These are phyloP conservation scores for Percina caprodes DNA, from an alignment of 2,113 vertebrate species.

Conservation along the genomic window DNA sequence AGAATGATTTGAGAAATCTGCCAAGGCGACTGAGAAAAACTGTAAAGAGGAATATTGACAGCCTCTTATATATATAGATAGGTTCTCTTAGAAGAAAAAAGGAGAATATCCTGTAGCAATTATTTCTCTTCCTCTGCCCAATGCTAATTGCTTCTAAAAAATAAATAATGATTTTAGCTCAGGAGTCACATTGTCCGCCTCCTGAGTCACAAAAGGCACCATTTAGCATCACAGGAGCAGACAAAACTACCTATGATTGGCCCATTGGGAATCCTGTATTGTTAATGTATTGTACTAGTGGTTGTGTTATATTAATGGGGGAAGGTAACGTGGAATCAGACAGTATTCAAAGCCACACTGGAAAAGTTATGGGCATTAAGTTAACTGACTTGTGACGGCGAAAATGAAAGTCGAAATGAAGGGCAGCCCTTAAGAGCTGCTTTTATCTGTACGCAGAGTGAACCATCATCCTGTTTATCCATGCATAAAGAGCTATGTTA, in stretches of 20 bases:
- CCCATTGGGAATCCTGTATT: constrained; percentile 37
- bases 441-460: constrained; percentile 84
- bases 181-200: constrained; percentile 45
- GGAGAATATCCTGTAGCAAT: constrained; percentile 9
- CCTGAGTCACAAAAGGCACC: constrained; percentile 34
- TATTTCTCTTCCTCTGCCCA: constrained; percentile 14
- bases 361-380: constrained; percentile 42
- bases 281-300: constrained; percentile 29
- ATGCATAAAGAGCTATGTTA: constrained; percentile 86
- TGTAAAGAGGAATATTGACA: too few species aligned
- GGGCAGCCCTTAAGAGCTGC: constrained; percentile 50
- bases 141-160: constrained; percentile 33
- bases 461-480: constrained; percentile 81
- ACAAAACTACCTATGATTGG: constrained; percentile 31
- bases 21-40: too few species aligned
- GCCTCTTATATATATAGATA: too few species aligned
- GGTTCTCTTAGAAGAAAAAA: constrained; percentile 10
- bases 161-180: constrained; percentile 20
- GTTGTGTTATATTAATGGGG: constrained; percentile 29
- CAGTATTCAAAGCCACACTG: constrained; percentile 24
- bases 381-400: constrained; percentile 24
- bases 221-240: constrained; percentile 46
- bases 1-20: too few species aligned
- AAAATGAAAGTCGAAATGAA: constrained; percentile 52
- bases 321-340: constrained; percentile 36